phyloP scores from a whole-genome alignment of 23 tunicate species.

The Ciona savignyi region DNA sequence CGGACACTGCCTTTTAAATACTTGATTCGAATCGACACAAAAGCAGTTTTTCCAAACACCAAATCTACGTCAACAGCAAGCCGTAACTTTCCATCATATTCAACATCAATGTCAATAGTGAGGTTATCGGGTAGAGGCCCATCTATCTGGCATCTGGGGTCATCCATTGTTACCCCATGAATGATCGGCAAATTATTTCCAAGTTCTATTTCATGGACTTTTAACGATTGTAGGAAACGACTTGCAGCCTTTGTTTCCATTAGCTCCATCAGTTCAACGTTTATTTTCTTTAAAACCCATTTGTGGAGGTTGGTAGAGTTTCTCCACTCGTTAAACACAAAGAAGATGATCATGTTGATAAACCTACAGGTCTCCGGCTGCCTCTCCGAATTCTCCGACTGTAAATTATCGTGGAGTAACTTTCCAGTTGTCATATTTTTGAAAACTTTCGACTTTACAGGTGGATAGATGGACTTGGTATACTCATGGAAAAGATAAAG shows the following conservation, averaged over 20 bases:
- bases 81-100: conserved; percentile 66
- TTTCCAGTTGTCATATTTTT: neutral
- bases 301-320: conserved; percentile 56
- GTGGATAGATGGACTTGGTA: neutral
- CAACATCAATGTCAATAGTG: conserved; percentile 50
- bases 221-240: conserved; percentile 33
- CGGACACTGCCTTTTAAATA: conserved; percentile 49
- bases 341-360: conserved; percentile 45
- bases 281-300: conserved; percentile 79
- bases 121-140: conserved; percentile 30
- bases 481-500: conserved; percentile 6
- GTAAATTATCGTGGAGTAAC: neutral
- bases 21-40: conserved; percentile 41
- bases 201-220: conserved; percentile 51
- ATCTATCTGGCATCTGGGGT: conserved; percentile 30
- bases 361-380: conserved; percentile 49
- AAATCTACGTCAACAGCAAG: conserved; percentile 79
- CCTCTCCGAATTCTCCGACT: neutral
- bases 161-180: conserved; percentile 36
- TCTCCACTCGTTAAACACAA: conserved; percentile 73
- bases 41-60: conserved; percentile 66
- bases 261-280: conserved; percentile 59
- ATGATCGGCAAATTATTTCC: conserved; percentile 61
- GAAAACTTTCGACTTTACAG: neutral
- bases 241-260: conserved; percentile 85